phyloP scores from a whole-genome alignment of 2,113 vertebrate genomes.

The Neodontobutis hainanensis region DNA sequence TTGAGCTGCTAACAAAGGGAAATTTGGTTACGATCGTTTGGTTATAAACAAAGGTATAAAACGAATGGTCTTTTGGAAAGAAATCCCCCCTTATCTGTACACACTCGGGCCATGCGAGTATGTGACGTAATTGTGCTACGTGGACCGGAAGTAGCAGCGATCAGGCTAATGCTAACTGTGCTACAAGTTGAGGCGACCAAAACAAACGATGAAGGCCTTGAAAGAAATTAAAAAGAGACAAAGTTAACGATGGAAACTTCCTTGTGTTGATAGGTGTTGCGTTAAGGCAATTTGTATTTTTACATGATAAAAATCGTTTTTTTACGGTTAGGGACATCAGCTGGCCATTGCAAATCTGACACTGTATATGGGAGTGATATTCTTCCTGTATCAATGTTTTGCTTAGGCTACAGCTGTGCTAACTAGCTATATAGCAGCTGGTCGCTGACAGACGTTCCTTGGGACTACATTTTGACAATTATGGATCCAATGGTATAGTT shows the following conservation, averaged over 20 bases:
- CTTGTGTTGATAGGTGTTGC: neutral
- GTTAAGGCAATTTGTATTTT: neutral
- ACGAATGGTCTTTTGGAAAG: too few relatives aligned
- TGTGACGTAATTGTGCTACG: conserved; percentile 71
- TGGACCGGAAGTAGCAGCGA: conserved; percentile 75
- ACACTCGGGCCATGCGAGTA: neutral
- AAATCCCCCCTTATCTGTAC: neutral
- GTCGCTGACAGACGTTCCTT: conserved; percentile 1
- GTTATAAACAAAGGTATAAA: too few relatives aligned
- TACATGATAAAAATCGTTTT: neutral
- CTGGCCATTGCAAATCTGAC: conserved; percentile 21
- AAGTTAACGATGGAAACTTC: neutral
- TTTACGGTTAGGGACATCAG: conserved; percentile 3
- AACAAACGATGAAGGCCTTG: conserved; percentile 65
- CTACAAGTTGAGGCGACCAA: conserved; percentile 62
- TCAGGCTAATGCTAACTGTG: conserved; percentile 50
- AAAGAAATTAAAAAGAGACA: conserved; percentile 6
- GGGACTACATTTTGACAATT: neutral
- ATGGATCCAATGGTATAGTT: neutral
- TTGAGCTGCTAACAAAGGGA: too few relatives aligned
- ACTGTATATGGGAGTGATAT: conserved; percentile 13
- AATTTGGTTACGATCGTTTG: too few relatives aligned
- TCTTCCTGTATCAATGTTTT: conserved; percentile 13
- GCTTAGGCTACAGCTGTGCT: conserved; percentile 26
- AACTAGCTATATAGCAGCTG: conserved; percentile 26